Conservation (phyloP, 2,888 invertebrate species). For the Drosophila anceps region DNA sequence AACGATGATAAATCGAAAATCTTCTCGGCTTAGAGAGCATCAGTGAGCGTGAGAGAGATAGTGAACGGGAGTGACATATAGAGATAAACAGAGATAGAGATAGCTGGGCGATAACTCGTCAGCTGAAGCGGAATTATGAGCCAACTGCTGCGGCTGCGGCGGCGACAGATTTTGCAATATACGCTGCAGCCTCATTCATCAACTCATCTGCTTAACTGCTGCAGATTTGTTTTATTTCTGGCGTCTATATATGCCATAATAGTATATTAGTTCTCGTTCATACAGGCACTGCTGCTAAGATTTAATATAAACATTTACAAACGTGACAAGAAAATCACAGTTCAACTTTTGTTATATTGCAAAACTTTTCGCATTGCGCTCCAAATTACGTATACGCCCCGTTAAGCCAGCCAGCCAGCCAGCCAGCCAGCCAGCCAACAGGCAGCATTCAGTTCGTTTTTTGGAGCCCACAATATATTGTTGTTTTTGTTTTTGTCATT, state of each 20-base stretch:
- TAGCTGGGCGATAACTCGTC: conserved; percentile 44
- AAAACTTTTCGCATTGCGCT: conserved; percentile 79
- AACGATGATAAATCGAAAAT: conserved; percentile 80
- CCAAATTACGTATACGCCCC: conserved; percentile 68
- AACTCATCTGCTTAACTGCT: conserved; percentile 22
- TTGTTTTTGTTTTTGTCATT: conserved; percentile 11
- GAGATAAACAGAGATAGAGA: conserved; percentile 14
- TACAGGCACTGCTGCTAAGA: conserved; percentile 18
- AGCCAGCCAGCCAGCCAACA: neutral
- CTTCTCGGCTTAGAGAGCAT: conserved; percentile 69
- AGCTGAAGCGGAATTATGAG: conserved; percentile 48
- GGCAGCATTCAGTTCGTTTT: conserved; percentile 1
- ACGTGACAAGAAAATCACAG: conserved; percentile 78
- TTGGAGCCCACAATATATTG: conserved; percentile 14
- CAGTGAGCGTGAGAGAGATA: neutral
- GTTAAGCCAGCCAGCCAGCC: conserved; percentile 7
- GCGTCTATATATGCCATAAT: neutral
- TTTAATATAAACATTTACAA: conserved; percentile 53
- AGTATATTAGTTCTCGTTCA: conserved; percentile 9
- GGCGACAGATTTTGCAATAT: conserved; percentile 40
- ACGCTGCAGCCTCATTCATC: conserved; percentile 33
- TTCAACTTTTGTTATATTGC: conserved; percentile 73
- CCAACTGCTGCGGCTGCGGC: conserved; percentile 19
- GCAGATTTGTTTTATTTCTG: neutral
- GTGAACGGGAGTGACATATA: neutral